Evolutionary conservation across 2,113 vertebrate species (phyloP).

Genomic region (Petroica traversi): DNA sequence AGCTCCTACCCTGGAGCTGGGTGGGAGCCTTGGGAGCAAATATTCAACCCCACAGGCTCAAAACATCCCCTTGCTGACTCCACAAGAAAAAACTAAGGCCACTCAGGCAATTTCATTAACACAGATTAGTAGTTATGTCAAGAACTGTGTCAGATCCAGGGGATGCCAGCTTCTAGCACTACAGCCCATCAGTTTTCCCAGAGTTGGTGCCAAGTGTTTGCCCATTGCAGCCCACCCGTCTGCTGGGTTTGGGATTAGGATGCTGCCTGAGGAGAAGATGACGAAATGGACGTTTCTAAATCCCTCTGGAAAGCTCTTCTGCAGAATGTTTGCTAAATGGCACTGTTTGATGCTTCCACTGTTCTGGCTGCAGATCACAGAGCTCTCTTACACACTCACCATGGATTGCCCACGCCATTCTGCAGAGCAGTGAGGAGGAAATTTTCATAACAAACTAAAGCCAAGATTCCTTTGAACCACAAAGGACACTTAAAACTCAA

Average conservation of each 20-base stretch:
- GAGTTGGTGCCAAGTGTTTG: neutral
- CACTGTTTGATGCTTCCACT: neutral
- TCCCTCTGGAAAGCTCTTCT: neutral
- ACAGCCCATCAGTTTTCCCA: neutral
- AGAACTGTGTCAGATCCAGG: neutral
- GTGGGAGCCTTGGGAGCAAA: neutral
- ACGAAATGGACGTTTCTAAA: neutral
- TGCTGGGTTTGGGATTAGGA: neutral
- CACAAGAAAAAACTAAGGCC: neutral
- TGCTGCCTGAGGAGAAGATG: neutral
- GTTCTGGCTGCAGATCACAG: neutral
- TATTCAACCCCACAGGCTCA: neutral
- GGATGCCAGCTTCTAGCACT: neutral
- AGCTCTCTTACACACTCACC: fast-evolving
- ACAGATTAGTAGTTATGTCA: neutral
- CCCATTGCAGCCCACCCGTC: neutral
- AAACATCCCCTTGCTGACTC: neutral
- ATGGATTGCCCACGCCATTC: neutral
- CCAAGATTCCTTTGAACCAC: neutral
- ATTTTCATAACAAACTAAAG: neutral
- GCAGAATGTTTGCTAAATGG: neutral
- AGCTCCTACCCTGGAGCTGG: neutral
- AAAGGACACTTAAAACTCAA: neutral
- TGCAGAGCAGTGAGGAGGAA: neutral
- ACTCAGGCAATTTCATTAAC: neutral